Percentiles rank a stretch among this genome's conserved stretches.
These are phyloP conservation scores for Eilema caniola DNA, from an alignment of 2,888 invertebrate species.

Conservation along the genomic window DNA sequence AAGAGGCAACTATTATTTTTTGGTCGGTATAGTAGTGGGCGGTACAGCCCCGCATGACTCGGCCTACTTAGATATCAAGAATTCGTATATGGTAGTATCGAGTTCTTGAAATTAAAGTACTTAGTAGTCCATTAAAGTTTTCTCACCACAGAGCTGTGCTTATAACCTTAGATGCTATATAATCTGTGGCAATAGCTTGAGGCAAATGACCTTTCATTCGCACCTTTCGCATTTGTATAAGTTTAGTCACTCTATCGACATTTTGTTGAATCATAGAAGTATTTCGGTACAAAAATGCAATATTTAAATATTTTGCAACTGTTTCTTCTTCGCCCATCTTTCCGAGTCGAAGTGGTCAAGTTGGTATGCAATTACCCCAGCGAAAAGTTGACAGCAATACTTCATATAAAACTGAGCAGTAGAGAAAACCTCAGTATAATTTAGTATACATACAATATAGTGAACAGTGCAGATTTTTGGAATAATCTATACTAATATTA, in stretches of 20 bases:
- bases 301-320: not conserved
- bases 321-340: no score
- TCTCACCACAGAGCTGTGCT: constrained; percentile 3
- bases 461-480: no score
- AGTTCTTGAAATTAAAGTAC: constrained; percentile 6
- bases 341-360: no score
- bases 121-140: constrained; percentile 1
- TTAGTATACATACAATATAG: no score
- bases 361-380: no score
- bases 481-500: no score
- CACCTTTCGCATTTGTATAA: constrained; percentile 33
- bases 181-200: constrained; percentile 21
- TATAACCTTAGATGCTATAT: constrained; percentile 25
- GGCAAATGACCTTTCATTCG: constrained; percentile 38
- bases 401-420: no score
- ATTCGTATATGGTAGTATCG: not conserved
- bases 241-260: constrained; percentile 35
- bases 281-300: not conserved
- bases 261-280: constrained; percentile 39
- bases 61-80: not conserved
- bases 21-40: not conserved
- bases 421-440: no score
- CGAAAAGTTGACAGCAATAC: no score
- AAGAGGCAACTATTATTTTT: not conserved
- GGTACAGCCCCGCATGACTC: not conserved